These are phyloP conservation scores for Orchesellides sinensis DNA, from an alignment of 2,888 invertebrate genomes.

Conservation along the genomic window DNA sequence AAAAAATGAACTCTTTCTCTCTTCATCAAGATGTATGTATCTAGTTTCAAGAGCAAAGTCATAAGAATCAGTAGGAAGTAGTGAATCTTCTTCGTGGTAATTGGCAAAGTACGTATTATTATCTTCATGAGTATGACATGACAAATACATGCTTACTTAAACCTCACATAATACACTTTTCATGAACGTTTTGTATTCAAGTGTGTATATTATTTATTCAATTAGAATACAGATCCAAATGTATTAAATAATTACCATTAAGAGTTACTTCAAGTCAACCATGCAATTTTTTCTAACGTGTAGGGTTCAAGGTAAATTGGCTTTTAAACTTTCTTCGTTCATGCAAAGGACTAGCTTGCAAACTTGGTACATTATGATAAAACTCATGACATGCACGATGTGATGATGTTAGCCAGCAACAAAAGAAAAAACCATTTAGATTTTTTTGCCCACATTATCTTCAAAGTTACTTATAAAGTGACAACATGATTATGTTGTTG, in stretches of 20 bases:
- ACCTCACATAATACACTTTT: too few relatives aligned
- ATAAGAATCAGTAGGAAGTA: not conserved
- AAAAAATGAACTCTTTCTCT: not conserved
- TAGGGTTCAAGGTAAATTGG: slow-evolving; percentile 8
- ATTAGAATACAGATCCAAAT: not conserved
- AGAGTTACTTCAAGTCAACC: not conserved
- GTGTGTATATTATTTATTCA: not conserved
- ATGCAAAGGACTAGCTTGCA: not conserved
- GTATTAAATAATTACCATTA: not conserved
- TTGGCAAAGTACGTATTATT: too few relatives aligned
- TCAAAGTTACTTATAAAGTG: not conserved
- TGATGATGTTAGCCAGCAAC: not conserved
- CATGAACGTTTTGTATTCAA: too few relatives aligned
- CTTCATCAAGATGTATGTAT: not conserved
- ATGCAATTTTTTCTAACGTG: not conserved
- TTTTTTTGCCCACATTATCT: not conserved
- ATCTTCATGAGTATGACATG: too few relatives aligned
- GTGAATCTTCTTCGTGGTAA: too few relatives aligned
- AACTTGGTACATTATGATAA: not conserved
- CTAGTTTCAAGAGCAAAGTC: not conserved
- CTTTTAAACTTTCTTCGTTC: not conserved
- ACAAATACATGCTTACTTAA: too few relatives aligned
- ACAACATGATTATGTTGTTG: too few relatives aligned
- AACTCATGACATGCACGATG: slow-evolving; percentile 2
- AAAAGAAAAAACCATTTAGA: not conserved